phyloP scores from a whole-genome alignment of 2,888 invertebrate genomes.

The Sabellastarte sp. region DNA sequence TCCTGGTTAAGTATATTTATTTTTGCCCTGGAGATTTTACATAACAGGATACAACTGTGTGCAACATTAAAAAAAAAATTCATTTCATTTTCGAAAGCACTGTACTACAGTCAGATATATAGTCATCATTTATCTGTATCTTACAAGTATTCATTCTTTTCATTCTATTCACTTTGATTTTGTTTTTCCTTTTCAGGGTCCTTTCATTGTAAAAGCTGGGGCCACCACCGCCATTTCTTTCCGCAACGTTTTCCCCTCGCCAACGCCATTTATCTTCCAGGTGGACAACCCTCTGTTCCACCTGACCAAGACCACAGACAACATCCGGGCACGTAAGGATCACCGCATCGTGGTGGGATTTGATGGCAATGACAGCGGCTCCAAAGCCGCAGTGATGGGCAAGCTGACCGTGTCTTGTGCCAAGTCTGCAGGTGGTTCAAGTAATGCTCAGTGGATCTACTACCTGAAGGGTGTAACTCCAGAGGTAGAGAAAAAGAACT shows the following conservation, averaged over 20 bases:
- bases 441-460: constrained; percentile 59
- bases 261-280: constrained; percentile 58
- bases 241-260: constrained; percentile 61
- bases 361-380: constrained; percentile 53
- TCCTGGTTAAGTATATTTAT: no score
- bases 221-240: constrained; percentile 59
- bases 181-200: constrained; percentile 54
- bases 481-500: no score
- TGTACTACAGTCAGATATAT: neutral
- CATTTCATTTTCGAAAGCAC: no score
- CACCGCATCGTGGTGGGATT: constrained; percentile 59
- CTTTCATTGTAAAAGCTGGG: constrained; percentile 59
- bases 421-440: constrained; percentile 51
- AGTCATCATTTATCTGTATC: no score
- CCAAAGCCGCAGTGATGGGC: constrained; percentile 57
- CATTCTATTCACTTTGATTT: no score
- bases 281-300: constrained; percentile 61
- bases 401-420: constrained; percentile 57
- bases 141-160: no score
- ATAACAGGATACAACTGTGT: no score
- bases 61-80: no score
- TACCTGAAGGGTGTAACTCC: constrained; percentile 56
- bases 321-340: constrained; percentile 58
- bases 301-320: constrained; percentile 56
- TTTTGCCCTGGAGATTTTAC: no score